Evolutionary conservation across 2,797 vertebrate genomes (phyloP).

Genomic region (Loriculus beryllinus): DNA sequence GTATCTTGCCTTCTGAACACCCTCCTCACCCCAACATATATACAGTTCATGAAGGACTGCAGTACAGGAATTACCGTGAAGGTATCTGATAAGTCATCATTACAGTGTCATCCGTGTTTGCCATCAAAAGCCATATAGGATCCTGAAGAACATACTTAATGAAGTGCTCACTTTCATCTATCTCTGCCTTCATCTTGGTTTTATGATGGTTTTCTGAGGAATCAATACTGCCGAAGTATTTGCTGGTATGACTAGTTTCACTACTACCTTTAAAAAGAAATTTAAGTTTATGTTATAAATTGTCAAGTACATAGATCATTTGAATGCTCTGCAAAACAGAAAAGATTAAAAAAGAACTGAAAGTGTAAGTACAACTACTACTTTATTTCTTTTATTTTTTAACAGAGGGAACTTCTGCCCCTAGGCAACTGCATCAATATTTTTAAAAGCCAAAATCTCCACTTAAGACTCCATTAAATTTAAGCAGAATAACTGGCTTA

Average conservation of each 20-base stretch:
- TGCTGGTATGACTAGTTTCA: slow-evolving; percentile 85
- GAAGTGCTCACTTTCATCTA: slow-evolving; percentile 74
- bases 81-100: slow-evolving; percentile 96
- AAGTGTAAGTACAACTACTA: neutral
- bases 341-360: neutral
- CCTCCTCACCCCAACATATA: neutral
- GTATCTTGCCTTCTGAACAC: neutral
- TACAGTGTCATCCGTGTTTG: slow-evolving; percentile 83
- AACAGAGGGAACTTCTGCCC: neutral
- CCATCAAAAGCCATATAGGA: slow-evolving; percentile 89
- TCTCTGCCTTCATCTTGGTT: slow-evolving; percentile 66
- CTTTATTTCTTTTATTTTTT: neutral
- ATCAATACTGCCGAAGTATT: slow-evolving; percentile 90
- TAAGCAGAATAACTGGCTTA: neutral
- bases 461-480: neutral
- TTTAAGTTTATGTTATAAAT: neutral
- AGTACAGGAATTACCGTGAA: slow-evolving; percentile 75
- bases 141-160: slow-evolving; percentile 86
- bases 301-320: neutral
- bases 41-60: neutral
- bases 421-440: neutral
- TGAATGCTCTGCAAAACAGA: neutral
- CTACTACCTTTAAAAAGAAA: slow-evolving; percentile 82
- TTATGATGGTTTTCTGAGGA: slow-evolving; percentile 86
- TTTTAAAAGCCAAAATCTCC: neutral